phyloP scores from a whole-genome alignment of 2,797 vertebrate genomes.

The Halcyon badia region DNA sequence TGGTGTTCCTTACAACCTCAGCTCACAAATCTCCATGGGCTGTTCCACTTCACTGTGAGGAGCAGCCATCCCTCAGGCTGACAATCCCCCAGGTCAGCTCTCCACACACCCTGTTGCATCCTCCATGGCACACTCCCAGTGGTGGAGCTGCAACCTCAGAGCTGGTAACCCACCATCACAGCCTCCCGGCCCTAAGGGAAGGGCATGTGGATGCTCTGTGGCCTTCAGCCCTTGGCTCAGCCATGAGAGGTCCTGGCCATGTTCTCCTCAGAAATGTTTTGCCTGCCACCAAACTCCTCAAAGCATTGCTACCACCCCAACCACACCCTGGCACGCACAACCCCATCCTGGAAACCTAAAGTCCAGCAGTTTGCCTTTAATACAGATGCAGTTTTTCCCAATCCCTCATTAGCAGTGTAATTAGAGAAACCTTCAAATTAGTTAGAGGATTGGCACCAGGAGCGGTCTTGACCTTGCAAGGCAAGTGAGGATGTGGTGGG shows the following conservation, averaged over 20 bases:
- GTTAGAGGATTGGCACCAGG: background rate
- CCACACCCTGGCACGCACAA: background rate
- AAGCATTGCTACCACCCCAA: background rate
- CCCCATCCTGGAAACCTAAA: background rate
- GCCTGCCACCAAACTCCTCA: background rate
- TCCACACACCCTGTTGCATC: rapidly evolving
- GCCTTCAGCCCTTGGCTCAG: background rate
- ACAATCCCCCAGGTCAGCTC: background rate
- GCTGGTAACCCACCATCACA: background rate
- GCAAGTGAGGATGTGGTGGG: background rate
- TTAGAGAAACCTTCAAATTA: slow-evolving; percentile 17
- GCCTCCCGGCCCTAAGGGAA: background rate
- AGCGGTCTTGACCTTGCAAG: background rate
- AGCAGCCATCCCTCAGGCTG: background rate
- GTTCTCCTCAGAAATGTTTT: background rate
- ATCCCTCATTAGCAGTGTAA: background rate
- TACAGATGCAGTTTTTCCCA: background rate
- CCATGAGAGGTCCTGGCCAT: background rate
- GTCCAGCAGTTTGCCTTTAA: background rate
- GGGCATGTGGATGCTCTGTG: rapidly evolving
- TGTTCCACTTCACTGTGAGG: background rate
- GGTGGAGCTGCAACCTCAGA: rapidly evolving
- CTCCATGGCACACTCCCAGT: background rate
- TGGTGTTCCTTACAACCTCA: background rate
- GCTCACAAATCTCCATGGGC: background rate